Base-by-base conservation (phyloP, 2,888 invertebrate genomes). In the Mythimna albipuncta region DNA sequence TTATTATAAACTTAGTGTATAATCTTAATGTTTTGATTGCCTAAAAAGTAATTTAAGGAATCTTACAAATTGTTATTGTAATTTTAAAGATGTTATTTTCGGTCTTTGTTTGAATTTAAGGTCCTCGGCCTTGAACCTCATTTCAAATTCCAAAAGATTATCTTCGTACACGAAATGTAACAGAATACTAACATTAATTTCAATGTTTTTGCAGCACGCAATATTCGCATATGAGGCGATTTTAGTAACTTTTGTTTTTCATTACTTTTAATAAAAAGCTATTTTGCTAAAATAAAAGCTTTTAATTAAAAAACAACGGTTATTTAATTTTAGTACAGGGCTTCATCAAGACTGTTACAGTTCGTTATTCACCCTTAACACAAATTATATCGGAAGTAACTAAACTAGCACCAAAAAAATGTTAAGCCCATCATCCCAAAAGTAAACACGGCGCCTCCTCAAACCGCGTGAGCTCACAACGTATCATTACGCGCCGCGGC, bases 401-500 rank as follows among this genome's bases (percentile, higher is more conserved):
- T 9, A 52, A 50, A 50, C 2, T 19, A 32, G 26, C 13, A 32
- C 26, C 13, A 57, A 19, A 58, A 58, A 19, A 52, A 6, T 2
- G 19, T 32, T 6, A 21, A 57, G 5, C 69, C 50, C 26, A 41
- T 77, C 35, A 72, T 62, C 32, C 19, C 11, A 13, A 68, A 82
- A 67, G 71, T 59, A 71, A 81, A 81, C 71, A 62, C 19, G 38
- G 58, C 38, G 41, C 55, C 19, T 63, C 47, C 62, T 52, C 35
- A 6, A 35, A n/a, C 44, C 61, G 58, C 68, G 72, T 66, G 50
- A 54, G 71, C 69, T 82, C 75, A 62, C 72, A 85, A 82, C 80
- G 62, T 84, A 76, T 80, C n/a, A 86, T 85, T 84, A 84, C 79
- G 59, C 32, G 59, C 32, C 32, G 64, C 55, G 9, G 64, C 69